A percentile compares a stretch with the other conserved stretches of the same genome.
Conservation (phyloP, 2,113 vertebrate species). For the Nycticryphes semicollaris region DNA sequence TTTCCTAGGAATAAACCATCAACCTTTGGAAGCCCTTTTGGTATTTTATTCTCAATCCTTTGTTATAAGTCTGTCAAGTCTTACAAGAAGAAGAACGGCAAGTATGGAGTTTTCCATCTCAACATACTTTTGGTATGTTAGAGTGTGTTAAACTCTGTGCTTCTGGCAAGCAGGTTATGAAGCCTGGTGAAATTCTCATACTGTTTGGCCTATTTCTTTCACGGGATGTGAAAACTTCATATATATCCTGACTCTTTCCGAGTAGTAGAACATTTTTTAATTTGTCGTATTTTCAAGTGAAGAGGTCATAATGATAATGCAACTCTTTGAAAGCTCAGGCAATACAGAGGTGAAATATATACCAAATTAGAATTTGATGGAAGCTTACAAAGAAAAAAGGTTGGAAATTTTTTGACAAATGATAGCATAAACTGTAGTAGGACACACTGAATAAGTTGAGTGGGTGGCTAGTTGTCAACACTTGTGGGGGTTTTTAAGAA, state of each 20-base stretch:
- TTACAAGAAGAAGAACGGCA: background rate
- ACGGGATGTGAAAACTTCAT: background rate
- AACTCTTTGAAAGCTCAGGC: background rate
- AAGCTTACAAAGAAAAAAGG: background rate
- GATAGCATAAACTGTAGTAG: background rate
- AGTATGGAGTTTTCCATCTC: background rate
- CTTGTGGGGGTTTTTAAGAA: background rate
- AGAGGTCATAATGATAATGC: background rate
- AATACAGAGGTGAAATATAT: rapidly evolving
- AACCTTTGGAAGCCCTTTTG: background rate
- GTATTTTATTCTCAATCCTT: background rate
- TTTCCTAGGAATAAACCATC: background rate
- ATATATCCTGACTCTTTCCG: background rate
- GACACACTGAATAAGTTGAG: background rate
- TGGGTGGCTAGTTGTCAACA: background rate
- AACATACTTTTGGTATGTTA: background rate
- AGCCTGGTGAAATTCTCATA: background rate
- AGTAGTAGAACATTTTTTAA: background rate
- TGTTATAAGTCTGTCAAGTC: background rate
- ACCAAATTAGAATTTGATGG: background rate
- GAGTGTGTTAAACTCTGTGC: background rate
- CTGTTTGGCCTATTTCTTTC: background rate
- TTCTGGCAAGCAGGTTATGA: background rate
- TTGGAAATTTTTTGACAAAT: background rate
- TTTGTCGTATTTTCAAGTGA: background rate